phyloP scores from a whole-genome alignment of 2,888 invertebrate genomes.

The Nyleta sp. region DNA sequence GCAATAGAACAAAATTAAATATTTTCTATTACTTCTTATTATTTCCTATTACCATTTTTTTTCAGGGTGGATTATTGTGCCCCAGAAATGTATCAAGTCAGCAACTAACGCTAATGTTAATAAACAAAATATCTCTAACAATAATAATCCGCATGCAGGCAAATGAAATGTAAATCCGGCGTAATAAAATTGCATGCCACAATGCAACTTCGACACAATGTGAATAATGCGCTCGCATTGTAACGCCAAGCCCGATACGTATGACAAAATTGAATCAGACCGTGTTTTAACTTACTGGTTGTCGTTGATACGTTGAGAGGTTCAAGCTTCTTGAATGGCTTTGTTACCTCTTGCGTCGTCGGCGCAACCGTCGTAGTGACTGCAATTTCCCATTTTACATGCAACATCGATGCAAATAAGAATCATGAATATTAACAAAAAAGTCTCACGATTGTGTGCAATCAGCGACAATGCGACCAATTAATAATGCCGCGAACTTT shows the following conservation, averaged over 20 bases:
- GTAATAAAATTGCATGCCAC: slow-evolving; percentile 10
- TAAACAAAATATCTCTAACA: too few species aligned
- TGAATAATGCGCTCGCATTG: slow-evolving; percentile 26
- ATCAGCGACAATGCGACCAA: too few species aligned
- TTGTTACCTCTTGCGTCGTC: slow-evolving; percentile 74
- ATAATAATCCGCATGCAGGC: too few species aligned
- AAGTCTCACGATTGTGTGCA: too few species aligned
- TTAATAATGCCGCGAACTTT: too few species aligned
- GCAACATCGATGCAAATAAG: slow-evolving; percentile 80
- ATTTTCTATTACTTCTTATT: too few species aligned
- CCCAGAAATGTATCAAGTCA: too few species aligned
- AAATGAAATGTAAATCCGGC: too few species aligned
- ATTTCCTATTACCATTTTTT: too few species aligned
- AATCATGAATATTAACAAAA: slow-evolving; percentile 70
- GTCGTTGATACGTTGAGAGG: slow-evolving; percentile 72
- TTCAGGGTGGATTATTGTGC: too few species aligned
- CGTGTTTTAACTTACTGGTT: slow-evolving; percentile 74
- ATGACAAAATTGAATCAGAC: slow-evolving; percentile 38
- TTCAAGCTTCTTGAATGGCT: slow-evolving; percentile 77
- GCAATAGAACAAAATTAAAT: too few species aligned
- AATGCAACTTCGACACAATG: slow-evolving; percentile 24
- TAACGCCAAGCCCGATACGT: slow-evolving; percentile 30
- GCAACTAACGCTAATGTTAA: too few species aligned
- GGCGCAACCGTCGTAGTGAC: slow-evolving; percentile 79
- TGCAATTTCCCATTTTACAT: slow-evolving; percentile 78